Conservation (phyloP, 2,113 vertebrate genomes). For the Poeciliopsis retropinna region DNA sequence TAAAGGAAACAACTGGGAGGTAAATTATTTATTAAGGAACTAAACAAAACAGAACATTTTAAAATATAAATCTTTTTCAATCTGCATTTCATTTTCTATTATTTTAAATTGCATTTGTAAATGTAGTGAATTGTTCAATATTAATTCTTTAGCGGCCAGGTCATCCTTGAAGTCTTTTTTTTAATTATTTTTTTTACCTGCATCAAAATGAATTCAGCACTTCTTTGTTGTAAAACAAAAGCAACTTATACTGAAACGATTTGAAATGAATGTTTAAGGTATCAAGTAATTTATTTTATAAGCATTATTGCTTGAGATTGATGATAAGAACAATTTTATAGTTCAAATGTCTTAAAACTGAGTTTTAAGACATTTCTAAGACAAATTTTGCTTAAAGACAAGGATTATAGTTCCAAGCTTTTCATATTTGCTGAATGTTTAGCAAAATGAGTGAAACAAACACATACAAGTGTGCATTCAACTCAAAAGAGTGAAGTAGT, state of each 20-base stretch:
- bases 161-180: not conserved
- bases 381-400: not conserved
- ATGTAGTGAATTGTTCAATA: not conserved
- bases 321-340: not conserved
- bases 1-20: not conserved
- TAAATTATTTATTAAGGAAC: not conserved
- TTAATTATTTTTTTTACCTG: not conserved
- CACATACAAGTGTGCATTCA: slow-evolving; percentile 2
- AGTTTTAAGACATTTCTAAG: not conserved
- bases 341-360: not conserved
- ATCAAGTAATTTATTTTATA: not conserved
- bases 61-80: too few relatives aligned
- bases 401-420: slow-evolving; percentile 36
- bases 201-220: not conserved
- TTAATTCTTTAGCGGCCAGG: not conserved
- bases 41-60: not conserved
- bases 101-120: not conserved
- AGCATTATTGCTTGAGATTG: not conserved
- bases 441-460: slow-evolving; percentile 9
- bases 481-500: slow-evolving; percentile 10
- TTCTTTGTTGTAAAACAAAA: not conserved
- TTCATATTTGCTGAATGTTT: slow-evolving; percentile 2
- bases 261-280: not conserved
- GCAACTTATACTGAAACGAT: not conserved
- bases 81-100: too few relatives aligned